A percentile compares a stretch with the other conserved stretches of the same genome.
These are phyloP conservation scores for Thalassoma bifasciatum DNA, from an alignment of 2,113 vertebrate genomes.

Conservation along the genomic window DNA sequence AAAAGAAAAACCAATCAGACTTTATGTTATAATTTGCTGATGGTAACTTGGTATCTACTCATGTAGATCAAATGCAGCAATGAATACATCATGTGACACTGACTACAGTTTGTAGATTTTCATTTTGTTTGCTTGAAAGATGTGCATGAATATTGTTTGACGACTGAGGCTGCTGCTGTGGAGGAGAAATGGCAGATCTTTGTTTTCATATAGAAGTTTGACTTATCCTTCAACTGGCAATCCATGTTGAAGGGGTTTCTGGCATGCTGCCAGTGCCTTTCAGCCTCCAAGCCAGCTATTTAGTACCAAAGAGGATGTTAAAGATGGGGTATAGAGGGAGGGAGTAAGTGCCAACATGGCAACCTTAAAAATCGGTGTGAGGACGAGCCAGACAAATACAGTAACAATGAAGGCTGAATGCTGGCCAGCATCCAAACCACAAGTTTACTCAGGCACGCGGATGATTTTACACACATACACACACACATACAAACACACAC, in stretches of 20 bases:
- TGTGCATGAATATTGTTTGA: no score
- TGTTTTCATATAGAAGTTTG: conserved; percentile 13
- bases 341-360: conserved; percentile 60
- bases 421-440: conserved; percentile 70
- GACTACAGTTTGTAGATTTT: no score
- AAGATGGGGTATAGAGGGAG: not conserved
- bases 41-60: no score
- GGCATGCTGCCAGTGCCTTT: conserved; percentile 47
- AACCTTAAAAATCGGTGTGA: conserved; percentile 68
- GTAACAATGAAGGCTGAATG: conserved; percentile 64
- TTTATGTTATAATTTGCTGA: no score
- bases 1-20: no score
- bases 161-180: not conserved
- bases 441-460: conserved; percentile 68
- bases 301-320: conserved; percentile 22
- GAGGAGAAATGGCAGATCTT: conserved; percentile 6
- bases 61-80: no score
- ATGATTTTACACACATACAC: conserved; percentile 49
- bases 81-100: no score
- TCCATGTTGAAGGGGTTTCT: conserved; percentile 39
- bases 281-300: conserved; percentile 33
- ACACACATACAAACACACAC: conserved; percentile 18
- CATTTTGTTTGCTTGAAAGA: no score
- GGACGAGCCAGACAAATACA: conserved; percentile 68
- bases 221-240: conserved; percentile 10